Percentiles rank a stretch among this genome's conserved stretches.
phyloP scores from a whole-genome alignment of 1,140 invertebrate species.

The Meloidogyne floridensis region DNA sequence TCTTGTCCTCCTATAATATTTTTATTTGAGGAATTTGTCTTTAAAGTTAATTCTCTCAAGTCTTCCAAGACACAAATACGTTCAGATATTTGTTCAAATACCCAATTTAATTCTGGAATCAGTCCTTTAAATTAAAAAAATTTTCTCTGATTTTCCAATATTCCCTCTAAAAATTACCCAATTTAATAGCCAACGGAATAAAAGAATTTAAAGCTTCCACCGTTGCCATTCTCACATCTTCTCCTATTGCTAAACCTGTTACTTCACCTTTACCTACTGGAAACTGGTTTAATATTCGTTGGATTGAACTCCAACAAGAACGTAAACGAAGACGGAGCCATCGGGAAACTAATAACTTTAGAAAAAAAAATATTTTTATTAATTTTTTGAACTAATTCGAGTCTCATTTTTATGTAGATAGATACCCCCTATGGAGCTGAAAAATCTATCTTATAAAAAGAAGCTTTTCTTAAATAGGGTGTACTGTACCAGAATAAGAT shows the following conservation, averaged over 20 bases:
- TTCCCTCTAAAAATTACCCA: neutral
- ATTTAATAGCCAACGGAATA: slow-evolving; percentile 12
- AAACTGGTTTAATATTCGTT: slow-evolving; percentile 4
- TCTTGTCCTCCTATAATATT: too few species aligned
- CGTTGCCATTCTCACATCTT: neutral
- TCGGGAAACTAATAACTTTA: neutral
- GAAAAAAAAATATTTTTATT: too few species aligned
- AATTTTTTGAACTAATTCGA: too few species aligned
- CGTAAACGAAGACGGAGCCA: slow-evolving; percentile 2
- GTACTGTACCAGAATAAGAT: too few species aligned
- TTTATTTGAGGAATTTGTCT: neutral
- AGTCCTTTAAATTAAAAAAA: neutral
- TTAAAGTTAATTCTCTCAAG: neutral
- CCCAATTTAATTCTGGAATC: slow-evolving; percentile 5
- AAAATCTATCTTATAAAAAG: too few species aligned
- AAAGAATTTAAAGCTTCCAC: slow-evolving; percentile 11
- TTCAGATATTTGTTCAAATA: slow-evolving; percentile 2
- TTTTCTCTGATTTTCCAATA: neutral
- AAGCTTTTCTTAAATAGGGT: too few species aligned
- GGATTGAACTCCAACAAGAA: slow-evolving; percentile 21
- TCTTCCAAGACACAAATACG: slow-evolving; percentile 12
- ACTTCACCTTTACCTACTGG: neutral
- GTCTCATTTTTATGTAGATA: too few species aligned
- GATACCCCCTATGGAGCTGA: too few species aligned
- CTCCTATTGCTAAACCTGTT: neutral